phyloP scores from a whole-genome alignment of 2,888 invertebrate species.

The Dryococelus australis region DNA sequence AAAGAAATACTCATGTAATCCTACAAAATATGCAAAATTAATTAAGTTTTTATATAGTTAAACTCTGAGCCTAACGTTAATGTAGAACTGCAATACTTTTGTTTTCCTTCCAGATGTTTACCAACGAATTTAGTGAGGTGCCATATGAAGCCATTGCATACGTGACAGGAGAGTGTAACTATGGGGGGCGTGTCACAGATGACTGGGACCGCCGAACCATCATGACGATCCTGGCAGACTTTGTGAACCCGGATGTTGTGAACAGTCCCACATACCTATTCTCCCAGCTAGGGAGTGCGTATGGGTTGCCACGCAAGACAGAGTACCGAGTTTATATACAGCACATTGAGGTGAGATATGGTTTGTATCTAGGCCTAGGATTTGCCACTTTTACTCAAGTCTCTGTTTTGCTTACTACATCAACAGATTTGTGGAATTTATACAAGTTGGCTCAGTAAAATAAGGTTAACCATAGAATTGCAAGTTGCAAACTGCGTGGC shows the following conservation, averaged over 20 bases:
- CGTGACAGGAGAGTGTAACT: constrained; percentile 90
- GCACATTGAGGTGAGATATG: constrained; percentile 69
- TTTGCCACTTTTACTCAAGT: too few relatives aligned
- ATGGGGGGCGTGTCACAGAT: constrained; percentile 87
- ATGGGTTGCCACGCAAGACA: constrained; percentile 70
- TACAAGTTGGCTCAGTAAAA: too few relatives aligned
- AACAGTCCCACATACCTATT: constrained; percentile 70
- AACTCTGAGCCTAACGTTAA: background rate
- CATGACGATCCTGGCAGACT: constrained; percentile 76
- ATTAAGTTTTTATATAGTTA: background rate
- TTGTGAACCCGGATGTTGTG: constrained; percentile 73
- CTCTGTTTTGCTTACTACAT: too few relatives aligned
- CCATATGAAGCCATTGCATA: constrained; percentile 87
- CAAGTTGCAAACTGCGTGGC: too few relatives aligned
- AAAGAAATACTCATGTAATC: too few relatives aligned
- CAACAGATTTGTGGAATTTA: too few relatives aligned
- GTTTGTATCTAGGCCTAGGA: too few relatives aligned
- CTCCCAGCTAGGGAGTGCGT: constrained; percentile 65
- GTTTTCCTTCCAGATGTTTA: constrained; percentile 70
- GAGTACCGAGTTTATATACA: constrained; percentile 77
- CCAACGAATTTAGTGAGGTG: constrained; percentile 78
- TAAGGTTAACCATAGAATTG: too few relatives aligned
- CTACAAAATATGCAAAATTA: background rate
- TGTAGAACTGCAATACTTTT: background rate
- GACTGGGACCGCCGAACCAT: constrained; percentile 84